Percentiles rank a stretch among this genome's conserved stretches.
These are phyloP conservation scores for Synanthedon vespiformis DNA, from an alignment of 2,888 invertebrate genomes.

Conservation along the genomic window DNA sequence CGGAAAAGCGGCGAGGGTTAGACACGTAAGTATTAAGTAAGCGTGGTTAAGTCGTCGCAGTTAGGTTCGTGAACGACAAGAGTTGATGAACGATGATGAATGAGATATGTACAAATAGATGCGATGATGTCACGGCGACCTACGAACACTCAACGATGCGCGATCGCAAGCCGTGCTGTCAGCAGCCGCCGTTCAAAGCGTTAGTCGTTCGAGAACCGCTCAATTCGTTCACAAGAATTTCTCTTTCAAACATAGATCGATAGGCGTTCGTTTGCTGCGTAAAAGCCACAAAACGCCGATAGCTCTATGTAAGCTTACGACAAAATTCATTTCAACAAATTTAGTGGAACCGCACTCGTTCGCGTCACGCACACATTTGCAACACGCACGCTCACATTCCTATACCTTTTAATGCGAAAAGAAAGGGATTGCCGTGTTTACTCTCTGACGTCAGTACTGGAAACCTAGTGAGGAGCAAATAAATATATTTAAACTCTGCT, in stretches of 20 bases:
- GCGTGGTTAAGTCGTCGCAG: slow-evolving; percentile 28
- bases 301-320: slow-evolving; percentile 5
- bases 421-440: slow-evolving; percentile 65
- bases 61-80: slow-evolving; percentile 18
- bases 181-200: slow-evolving; percentile 46
- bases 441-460: slow-evolving; percentile 68
- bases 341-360: slow-evolving; percentile 15
- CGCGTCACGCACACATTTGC: slow-evolving; percentile 52
- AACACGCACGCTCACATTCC: slow-evolving; percentile 64
- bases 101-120: slow-evolving; percentile 14
- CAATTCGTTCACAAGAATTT: slow-evolving; percentile 17
- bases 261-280: slow-evolving; percentile 1
- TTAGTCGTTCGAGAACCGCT: slow-evolving; percentile 27
- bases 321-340: slow-evolving; percentile 21
- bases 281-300: too few relatives aligned
- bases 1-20: slow-evolving; percentile 6
- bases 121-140: slow-evolving; percentile 10
- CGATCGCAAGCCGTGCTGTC: slow-evolving; percentile 49
- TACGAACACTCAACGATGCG: slow-evolving; percentile 18
- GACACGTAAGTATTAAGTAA: slow-evolving; percentile 26
- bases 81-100: slow-evolving; percentile 17
- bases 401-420: slow-evolving; percentile 67
- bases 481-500: slow-evolving; percentile 7
- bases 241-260: slow-evolving; percentile 1
- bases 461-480: slow-evolving; percentile 63